Evolutionary conservation across 2,113 vertebrate genomes (phyloP).

Genomic region (Bos indicus): DNA sequence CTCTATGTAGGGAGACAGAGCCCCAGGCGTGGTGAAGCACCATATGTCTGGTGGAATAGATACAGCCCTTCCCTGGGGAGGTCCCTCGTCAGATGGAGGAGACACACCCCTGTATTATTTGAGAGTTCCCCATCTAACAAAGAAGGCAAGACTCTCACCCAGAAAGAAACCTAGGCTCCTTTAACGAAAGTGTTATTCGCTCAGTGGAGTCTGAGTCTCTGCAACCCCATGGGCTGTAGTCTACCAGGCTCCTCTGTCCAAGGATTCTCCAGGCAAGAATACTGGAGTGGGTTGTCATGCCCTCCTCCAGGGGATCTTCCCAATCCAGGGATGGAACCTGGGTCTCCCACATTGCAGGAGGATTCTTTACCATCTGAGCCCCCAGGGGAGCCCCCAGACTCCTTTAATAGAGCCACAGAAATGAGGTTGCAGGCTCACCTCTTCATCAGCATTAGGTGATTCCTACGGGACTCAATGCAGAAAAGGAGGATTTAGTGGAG

Average conservation of each 20-base stretch:
- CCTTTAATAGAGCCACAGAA: neutral
- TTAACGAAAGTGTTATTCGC: accelerated
- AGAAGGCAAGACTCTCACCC: neutral
- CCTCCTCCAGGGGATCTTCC: neutral
- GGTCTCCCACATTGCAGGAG: neutral
- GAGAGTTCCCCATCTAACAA: neutral
- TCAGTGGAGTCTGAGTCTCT: neutral
- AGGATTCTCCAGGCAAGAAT: neutral
- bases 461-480: neutral
- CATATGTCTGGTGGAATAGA: neutral
- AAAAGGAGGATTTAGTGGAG: too few species aligned
- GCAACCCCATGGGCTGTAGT: neutral
- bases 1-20: neutral
- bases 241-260: neutral
- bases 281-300: neutral
- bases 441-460: too few species aligned
- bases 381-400: neutral
- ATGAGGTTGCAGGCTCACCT: neutral
- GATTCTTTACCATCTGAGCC: neutral
- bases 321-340: neutral
- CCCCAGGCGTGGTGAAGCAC: neutral
- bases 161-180: neutral
- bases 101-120: neutral
- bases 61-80: accelerated
- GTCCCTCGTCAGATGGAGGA: neutral